A percentile compares a stretch with the other conserved stretches of the same genome.
Conservation (phyloP, 2,797 vertebrate genomes). For the Threskiornis aethiopicus region DNA sequence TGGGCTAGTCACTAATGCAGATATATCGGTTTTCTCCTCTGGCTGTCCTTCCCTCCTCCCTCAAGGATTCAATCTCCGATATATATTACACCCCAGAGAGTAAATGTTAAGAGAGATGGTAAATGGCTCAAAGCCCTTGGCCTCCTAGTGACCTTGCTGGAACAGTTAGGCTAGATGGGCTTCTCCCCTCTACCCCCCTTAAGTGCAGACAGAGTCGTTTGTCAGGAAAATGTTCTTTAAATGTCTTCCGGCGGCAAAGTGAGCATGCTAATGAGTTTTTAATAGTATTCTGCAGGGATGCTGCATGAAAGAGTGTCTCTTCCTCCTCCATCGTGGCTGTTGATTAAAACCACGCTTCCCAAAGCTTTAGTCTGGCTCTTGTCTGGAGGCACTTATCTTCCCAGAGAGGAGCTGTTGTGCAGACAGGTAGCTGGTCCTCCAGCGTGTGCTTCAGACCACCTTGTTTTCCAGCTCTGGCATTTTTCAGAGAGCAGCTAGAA, state of each 20-base stretch:
- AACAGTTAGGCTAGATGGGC: neutral
- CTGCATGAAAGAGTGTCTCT: neutral
- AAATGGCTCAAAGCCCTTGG: neutral
- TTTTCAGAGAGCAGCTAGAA: neutral
- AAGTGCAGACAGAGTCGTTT: neutral
- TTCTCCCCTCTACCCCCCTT: neutral
- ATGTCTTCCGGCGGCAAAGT: neutral
- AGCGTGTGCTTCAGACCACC: neutral
- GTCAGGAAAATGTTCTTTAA: slow-evolving; percentile 1
- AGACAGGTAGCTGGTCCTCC: neutral
- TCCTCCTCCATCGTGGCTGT: neutral
- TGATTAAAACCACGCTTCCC: neutral
- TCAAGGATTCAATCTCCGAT: neutral
- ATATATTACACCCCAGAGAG: neutral
- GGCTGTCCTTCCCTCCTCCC: neutral
- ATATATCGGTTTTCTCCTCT: neutral
- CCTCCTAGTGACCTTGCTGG: slow-evolving; percentile 21
- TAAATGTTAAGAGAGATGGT: neutral
- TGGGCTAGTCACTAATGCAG: neutral
- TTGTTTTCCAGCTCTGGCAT: neutral
- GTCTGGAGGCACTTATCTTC: neutral
- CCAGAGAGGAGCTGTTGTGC: neutral
- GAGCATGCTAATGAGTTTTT: neutral
- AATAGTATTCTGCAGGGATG: slow-evolving; percentile 6
- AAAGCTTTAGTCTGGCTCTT: neutral